Evolutionary conservation across 2,797 vertebrate genomes (phyloP).

Genomic region (Acanthurus leucopareius): DNA sequence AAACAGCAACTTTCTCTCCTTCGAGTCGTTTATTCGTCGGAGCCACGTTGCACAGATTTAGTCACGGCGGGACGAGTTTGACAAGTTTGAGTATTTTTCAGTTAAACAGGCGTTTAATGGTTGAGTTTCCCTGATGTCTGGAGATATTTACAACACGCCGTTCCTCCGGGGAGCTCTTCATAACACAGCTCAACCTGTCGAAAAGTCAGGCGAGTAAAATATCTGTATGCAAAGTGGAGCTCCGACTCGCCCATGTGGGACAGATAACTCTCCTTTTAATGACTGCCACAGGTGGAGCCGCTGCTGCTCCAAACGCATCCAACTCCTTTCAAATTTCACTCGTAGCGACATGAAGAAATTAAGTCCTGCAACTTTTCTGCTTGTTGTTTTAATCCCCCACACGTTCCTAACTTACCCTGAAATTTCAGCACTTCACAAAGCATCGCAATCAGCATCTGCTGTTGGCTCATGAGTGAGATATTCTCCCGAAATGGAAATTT

Average conservation of each 20-base stretch:
- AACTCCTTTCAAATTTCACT: not conserved
- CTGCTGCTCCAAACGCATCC: constrained; percentile 12
- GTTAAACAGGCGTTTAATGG: constrained; percentile 39
- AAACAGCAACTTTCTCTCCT: not conserved
- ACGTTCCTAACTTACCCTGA: not conserved
- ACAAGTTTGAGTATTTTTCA: constrained; percentile 36
- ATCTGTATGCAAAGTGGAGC: constrained; percentile 49
- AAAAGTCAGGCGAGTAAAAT: constrained; percentile 24
- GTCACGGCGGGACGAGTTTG: not conserved
- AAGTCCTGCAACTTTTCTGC: not conserved
- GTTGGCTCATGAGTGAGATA: not conserved
- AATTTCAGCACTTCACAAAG: not conserved
- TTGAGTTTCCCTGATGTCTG: constrained; percentile 12
- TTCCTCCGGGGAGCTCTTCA: constrained; percentile 46
- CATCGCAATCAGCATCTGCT: not conserved
- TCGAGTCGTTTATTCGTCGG: not conserved
- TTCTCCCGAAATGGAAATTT: not conserved
- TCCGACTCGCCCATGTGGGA: constrained; percentile 24
- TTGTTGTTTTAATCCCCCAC: too few relatives aligned
- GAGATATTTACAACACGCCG: constrained; percentile 34
- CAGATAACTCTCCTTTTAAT: constrained; percentile 49
- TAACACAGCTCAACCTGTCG: constrained; percentile 49
- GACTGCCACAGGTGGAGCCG: constrained; percentile 52
- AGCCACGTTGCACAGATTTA: not conserved
- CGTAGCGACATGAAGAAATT: not conserved